A percentile compares a stretch with the other conserved stretches of the same genome.
Conservation (phyloP, 2,797 vertebrate species). For the Chaetodon trifasciatus region DNA sequence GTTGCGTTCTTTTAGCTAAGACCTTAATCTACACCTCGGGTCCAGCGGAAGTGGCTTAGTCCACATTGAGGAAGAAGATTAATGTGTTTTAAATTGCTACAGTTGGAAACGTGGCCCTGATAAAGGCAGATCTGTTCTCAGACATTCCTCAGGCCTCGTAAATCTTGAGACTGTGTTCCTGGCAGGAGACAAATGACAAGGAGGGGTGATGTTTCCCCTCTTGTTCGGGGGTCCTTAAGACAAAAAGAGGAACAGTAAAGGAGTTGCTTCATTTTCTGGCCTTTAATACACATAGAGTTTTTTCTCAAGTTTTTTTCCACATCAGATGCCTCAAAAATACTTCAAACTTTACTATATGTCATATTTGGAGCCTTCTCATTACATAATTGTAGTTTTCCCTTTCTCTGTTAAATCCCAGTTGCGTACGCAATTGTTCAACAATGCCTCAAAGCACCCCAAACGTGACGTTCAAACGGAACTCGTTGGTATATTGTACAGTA, state of each 20-base stretch:
- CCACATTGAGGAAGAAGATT: constrained; percentile 37
- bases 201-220: constrained; percentile 52
- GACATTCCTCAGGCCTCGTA: constrained; percentile 69
- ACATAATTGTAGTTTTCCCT: not conserved
- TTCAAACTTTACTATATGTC: not conserved
- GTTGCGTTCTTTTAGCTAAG: constrained; percentile 4
- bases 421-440: not conserved
- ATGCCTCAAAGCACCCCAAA: constrained; percentile 1
- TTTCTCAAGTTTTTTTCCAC: not conserved
- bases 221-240: constrained; percentile 25
- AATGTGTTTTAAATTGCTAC: constrained; percentile 44
- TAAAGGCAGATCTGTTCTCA: constrained; percentile 61
- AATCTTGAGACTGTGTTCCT: constrained; percentile 58
- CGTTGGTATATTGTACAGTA: not conserved
- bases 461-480: not conserved
- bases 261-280: constrained; percentile 37
- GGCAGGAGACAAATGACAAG: constrained; percentile 46
- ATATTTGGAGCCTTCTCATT: not conserved
- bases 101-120: constrained; percentile 50
- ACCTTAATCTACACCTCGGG: constrained; percentile 50
- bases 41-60: constrained; percentile 43
- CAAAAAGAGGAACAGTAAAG: constrained; percentile 27
- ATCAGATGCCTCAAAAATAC: constrained; percentile 8
- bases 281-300: not conserved
- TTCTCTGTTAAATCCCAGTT: not conserved